Evolutionary conservation across 2,113 vertebrate genomes (phyloP).

Genomic region (Anarhynchus alexandrinus): DNA sequence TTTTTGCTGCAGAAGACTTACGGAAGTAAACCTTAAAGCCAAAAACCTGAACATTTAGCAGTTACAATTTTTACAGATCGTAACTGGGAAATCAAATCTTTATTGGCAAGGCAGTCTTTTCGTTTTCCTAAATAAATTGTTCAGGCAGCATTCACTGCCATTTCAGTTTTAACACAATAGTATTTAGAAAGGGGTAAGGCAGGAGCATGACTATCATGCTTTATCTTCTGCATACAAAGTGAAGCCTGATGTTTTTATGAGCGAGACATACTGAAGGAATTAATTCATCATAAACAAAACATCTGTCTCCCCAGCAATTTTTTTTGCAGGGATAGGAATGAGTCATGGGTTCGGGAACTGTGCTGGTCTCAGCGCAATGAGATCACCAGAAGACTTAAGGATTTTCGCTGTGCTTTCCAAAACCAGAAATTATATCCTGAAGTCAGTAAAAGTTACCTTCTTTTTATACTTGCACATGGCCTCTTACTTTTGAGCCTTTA

Average conservation of each 20-base stretch:
- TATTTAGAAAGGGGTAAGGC: neutral
- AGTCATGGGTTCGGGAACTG: conserved; percentile 25
- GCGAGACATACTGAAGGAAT: neutral
- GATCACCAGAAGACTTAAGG: neutral
- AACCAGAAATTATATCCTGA: neutral
- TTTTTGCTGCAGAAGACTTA: neutral
- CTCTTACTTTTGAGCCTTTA: neutral
- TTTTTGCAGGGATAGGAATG: neutral
- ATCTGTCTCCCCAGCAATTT: neutral
- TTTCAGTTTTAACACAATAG: neutral
- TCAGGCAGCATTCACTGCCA: neutral
- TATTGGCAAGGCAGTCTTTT: neutral
- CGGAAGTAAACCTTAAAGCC: neutral
- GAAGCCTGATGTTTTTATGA: neutral
- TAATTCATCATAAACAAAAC: conserved; percentile 33
- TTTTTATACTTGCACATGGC: neutral
- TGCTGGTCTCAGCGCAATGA: neutral
- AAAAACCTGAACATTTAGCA: neutral
- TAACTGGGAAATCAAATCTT: neutral
- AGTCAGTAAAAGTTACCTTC: neutral
- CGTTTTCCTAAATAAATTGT: neutral
- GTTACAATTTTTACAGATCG: neutral
- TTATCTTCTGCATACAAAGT: neutral
- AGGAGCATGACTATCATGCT: neutral
- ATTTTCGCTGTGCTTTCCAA: neutral